Conservation (phyloP, 23 tunicate genomes). For the Phallusia fumigata region DNA sequence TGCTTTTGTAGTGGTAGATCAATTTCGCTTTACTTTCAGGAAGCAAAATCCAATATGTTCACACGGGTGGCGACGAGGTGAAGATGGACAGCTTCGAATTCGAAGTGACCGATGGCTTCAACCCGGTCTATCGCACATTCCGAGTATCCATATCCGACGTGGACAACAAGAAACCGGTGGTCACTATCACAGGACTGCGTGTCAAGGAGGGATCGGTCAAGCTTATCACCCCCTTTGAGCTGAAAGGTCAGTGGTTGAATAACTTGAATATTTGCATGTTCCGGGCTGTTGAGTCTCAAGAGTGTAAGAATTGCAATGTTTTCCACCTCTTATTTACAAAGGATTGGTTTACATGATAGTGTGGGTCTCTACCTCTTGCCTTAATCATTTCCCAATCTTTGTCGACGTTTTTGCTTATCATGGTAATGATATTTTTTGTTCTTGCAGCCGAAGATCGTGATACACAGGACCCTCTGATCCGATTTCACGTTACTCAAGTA, state of each 20-base stretch:
- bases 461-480: slow-evolving; percentile 69
- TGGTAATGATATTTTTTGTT: not conserved
- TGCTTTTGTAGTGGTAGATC: no score
- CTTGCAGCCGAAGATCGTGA: slow-evolving; percentile 85
- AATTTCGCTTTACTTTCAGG: slow-evolving; percentile 25
- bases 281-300: no score
- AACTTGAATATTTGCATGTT: no score
- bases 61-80: slow-evolving; percentile 88
- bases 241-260: slow-evolving; percentile 56
- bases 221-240: slow-evolving; percentile 91
- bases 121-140: slow-evolving; percentile 97
- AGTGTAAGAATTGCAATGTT: no score
- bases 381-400: no score
- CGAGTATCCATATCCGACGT: slow-evolving; percentile 94
- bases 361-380: no score
- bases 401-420: no score
- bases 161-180: slow-evolving; percentile 97
- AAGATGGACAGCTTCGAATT: slow-evolving; percentile 98
- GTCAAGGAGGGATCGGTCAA: slow-evolving; percentile 86
- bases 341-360: no score
- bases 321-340: no score
- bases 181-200: slow-evolving; percentile 60
- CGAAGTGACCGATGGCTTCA: slow-evolving; percentile 94
- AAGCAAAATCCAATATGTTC: slow-evolving; percentile 94
- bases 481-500: slow-evolving; percentile 67